Conservation (phyloP, 2,888 invertebrate species). For the Dasypogon diadema region DNA sequence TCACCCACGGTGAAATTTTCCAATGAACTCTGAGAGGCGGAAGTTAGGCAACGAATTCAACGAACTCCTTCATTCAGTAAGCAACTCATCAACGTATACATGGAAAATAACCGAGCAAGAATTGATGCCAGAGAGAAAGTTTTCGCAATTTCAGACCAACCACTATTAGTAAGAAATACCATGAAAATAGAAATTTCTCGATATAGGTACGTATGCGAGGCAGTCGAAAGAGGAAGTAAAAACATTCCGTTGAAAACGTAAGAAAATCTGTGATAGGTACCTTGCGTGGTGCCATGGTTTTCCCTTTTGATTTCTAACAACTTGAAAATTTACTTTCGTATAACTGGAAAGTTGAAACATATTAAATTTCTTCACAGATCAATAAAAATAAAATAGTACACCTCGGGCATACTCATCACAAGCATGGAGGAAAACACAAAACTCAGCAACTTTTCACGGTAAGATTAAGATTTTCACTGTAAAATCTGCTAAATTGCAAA, state of each 20-base stretch:
- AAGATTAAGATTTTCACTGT: too few relatives aligned
- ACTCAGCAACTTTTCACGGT: too few relatives aligned
- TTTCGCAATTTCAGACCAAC: slow-evolving; percentile 48
- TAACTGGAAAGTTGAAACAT: slow-evolving; percentile 19
- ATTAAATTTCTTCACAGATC: not conserved
- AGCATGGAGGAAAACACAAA: too few relatives aligned
- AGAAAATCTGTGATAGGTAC: slow-evolving; percentile 22
- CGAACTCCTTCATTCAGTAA: slow-evolving; percentile 36
- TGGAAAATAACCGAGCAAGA: not conserved
- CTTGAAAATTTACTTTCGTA: slow-evolving; percentile 29
- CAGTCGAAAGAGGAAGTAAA: slow-evolving; percentile 4
- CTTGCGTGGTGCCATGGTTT: not conserved
- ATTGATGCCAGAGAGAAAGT: slow-evolving; percentile 31
- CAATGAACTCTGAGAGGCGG: not conserved
- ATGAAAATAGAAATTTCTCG: slow-evolving; percentile 44
- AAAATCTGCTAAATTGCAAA: too few relatives aligned
- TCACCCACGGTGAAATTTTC: slow-evolving; percentile 3
- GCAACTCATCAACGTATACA: slow-evolving; percentile 6
- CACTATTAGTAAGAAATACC: slow-evolving; percentile 36
- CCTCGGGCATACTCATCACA: too few relatives aligned
- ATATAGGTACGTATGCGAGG: not conserved
- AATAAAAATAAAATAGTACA: too few relatives aligned
- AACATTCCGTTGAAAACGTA: slow-evolving; percentile 35
- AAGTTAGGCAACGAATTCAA: slow-evolving; percentile 43
- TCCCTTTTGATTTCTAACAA: slow-evolving; percentile 32